Evolutionary conservation across 1,140 invertebrate species (phyloP).

Genomic region (Rhagoletis zephyria): DNA sequence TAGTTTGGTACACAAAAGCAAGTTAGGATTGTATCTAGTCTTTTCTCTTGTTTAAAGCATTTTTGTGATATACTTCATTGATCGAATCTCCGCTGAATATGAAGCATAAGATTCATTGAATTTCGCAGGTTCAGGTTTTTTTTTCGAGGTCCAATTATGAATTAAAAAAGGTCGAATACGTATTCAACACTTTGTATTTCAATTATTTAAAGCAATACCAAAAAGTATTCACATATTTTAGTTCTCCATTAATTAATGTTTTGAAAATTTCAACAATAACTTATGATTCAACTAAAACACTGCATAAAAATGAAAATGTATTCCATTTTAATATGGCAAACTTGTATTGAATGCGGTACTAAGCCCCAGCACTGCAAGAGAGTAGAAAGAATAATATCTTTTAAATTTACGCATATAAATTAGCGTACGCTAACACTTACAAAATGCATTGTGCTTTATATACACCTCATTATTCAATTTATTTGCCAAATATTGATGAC

Average conservation of each 20-base stretch:
- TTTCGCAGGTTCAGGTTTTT: no score
- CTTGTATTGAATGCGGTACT: constrained; percentile 66
- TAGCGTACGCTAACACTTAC: constrained; percentile 60
- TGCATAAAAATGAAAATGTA: not conserved
- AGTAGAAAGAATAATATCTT: constrained; percentile 24
- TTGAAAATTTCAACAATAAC: constrained; percentile 1
- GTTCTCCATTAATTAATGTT: not conserved
- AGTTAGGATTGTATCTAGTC: no score
- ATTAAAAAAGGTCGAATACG: no score
- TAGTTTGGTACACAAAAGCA: not conserved
- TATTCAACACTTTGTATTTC: no score
- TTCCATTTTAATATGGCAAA: constrained; percentile 61
- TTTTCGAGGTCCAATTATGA: no score
- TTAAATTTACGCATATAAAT: not conserved
- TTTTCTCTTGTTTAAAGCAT: no score
- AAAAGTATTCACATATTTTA: no score
- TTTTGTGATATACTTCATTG: no score
- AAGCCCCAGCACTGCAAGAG: constrained; percentile 64
- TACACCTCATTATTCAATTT: constrained; percentile 62
- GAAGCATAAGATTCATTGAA: no score
- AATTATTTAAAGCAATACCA: no score
- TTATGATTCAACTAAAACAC: not conserved
- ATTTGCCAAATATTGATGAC: constrained; percentile 65
- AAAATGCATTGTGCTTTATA: constrained; percentile 62
- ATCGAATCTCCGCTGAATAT: no score